Evolutionary conservation across 2,113 vertebrate genomes (phyloP), one percentile per base, ranked within the genome.

Genomic region (Galeopterus variegatus): DNA sequence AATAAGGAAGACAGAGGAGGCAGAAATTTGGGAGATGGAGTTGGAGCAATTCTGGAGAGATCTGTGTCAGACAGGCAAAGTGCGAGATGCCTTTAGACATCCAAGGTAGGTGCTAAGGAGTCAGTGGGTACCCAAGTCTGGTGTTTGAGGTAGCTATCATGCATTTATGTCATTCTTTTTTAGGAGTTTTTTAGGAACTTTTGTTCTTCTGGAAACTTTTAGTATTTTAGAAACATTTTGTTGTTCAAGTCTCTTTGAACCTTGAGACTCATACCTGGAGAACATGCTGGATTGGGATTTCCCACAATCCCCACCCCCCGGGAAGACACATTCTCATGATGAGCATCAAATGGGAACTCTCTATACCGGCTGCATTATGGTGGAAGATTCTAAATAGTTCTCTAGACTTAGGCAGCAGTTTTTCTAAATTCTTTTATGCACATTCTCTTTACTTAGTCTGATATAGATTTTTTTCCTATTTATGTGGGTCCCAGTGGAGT

Each of bases 321-420:
- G 28, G 8, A 52, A 84, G 54, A 70, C 18, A 12, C 4, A 9
- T 15, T 58, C 15, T 10, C 6, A 23, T 0, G 4, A 24, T 7
- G 62, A 79, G 31, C 4, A 41, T 41, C 48, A n/a, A 24, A 31
- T 15, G 7, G 88, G 62, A 69, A 5, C 31, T 33, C 6, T 76
- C 33, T 54, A 0, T 19, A 21, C 54, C 3, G 0, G 6, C 3
- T 19, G 8, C 72, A 3, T 23, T 15, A 9, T 3, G 54, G 26
- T 58, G 13, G 60, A n/a, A 14, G 89, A 50, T 33, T 80, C 62
- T 69, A 69, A 88, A 19, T n/a, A 19, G 79, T 48, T 84, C 33
- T 80, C 62, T 58, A 48, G 79, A 86, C 36, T 4, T 10, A 52
- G 70, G 50, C 45, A 75, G 15, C 65, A 1, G 0, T 58, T 69